These are phyloP conservation scores for Pachypsylla venusta DNA, from an alignment of 1,140 invertebrate species.

Conservation along the genomic window DNA sequence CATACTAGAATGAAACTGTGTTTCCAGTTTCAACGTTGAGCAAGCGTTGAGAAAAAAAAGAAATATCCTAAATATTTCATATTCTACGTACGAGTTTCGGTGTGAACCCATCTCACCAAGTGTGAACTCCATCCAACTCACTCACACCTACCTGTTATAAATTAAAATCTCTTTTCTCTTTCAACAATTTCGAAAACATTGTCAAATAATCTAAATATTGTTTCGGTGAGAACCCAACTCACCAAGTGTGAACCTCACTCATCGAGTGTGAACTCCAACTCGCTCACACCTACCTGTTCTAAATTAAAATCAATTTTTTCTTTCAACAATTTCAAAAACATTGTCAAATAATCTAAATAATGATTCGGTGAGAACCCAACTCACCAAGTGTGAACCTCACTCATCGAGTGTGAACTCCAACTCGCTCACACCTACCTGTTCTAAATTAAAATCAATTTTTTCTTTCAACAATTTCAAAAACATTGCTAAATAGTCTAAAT, in stretches of 20 bases:
- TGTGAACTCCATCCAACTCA: background rate
- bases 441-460: constrained; percentile 45
- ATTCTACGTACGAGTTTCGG: too few species aligned
- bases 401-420: background rate
- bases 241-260: background rate
- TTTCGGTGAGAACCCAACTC: too few species aligned
- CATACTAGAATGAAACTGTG: too few species aligned
- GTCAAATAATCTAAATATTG: constrained; percentile 75
- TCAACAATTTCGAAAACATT: constrained; percentile 54
- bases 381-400: background rate
- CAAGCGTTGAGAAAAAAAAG: too few species aligned
- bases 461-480: constrained; percentile 59
- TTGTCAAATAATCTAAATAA: constrained; percentile 70
- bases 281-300: constrained; percentile 35
- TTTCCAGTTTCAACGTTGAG: too few species aligned
- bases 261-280: background rate
- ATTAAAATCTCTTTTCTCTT: constrained; percentile 49
- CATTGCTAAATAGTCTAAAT: constrained; percentile 65
- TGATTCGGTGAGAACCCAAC: too few species aligned
- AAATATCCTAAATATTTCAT: too few species aligned
- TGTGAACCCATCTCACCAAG: too few species aligned
- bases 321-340: constrained; percentile 55
- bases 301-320: constrained; percentile 49
- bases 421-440: constrained; percentile 41
- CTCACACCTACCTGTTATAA: constrained; percentile 36